Percentiles rank a stretch among this genome's conserved stretches.
Conservation (phyloP, 1,140 invertebrate species). For the Idris sp. region DNA sequence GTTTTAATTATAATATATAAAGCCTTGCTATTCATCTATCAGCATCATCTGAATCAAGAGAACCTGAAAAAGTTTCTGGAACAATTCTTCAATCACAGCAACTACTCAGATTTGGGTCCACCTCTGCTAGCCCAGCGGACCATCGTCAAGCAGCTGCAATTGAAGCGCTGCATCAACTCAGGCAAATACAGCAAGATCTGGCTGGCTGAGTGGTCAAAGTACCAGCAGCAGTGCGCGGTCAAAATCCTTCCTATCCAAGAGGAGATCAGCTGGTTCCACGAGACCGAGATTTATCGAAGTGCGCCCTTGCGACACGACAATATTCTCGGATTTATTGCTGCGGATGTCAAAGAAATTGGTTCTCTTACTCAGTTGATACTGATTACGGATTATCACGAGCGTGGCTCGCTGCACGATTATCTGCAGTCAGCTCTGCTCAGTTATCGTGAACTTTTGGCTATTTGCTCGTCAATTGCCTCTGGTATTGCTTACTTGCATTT, state of each 20-base stretch:
- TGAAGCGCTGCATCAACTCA: constrained; percentile 91
- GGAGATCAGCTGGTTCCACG: constrained; percentile 93
- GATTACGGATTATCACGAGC: constrained; percentile 94
- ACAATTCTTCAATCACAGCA: constrained; percentile 89
- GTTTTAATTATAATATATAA: too few relatives aligned
- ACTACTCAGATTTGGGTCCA: constrained; percentile 93
- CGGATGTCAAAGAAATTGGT: constrained; percentile 86
- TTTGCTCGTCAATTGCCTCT: constrained; percentile 87
- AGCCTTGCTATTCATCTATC: constrained; percentile 80
- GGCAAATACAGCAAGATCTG: constrained; percentile 95
- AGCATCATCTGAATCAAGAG: constrained; percentile 79
- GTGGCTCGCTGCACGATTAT: constrained; percentile 95
- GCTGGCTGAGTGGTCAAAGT: constrained; percentile 88
- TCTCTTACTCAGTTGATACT: constrained; percentile 89
- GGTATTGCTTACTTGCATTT: constrained; percentile 94
- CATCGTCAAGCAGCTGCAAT: constrained; percentile 94
- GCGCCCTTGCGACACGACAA: constrained; percentile 95
- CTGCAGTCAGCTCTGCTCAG: constrained; percentile 87
- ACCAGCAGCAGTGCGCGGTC: constrained; percentile 92
- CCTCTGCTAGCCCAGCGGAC: constrained; percentile 95
- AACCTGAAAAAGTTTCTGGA: constrained; percentile 77
- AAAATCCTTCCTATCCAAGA: constrained; percentile 93
- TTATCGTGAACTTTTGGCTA: constrained; percentile 81
- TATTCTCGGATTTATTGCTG: constrained; percentile 93
- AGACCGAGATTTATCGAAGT: constrained; percentile 95